phyloP scores from a whole-genome alignment of 2,888 invertebrate species.

The Merodon equestris region DNA sequence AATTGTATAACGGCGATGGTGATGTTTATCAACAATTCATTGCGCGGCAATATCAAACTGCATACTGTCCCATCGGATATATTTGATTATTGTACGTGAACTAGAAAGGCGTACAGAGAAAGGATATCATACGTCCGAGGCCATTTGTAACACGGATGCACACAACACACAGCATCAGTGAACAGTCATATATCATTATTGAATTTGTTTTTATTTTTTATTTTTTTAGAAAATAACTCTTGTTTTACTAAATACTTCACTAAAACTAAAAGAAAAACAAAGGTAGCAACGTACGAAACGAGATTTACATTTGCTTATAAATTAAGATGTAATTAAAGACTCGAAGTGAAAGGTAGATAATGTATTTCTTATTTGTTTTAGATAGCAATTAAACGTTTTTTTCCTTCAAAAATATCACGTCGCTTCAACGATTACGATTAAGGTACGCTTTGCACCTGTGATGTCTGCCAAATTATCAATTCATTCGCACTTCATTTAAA shows the following conservation, averaged over 20 bases:
- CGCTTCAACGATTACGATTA: no score
- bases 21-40: no score
- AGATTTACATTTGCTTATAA: slow-evolving; percentile 44
- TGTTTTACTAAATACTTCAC: slow-evolving; percentile 63
- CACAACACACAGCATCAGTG: slow-evolving; percentile 60
- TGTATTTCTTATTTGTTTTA: slow-evolving; percentile 12
- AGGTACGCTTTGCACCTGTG: no score
- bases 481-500: no score
- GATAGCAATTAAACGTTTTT: slow-evolving; percentile 2
- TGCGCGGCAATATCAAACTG: no score
- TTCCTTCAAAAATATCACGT: neutral
- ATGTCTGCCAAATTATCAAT: no score
- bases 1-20: no score
- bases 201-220: neutral
- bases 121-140: slow-evolving; percentile 55
- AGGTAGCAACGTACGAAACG: slow-evolving; percentile 52
- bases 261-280: slow-evolving; percentile 68
- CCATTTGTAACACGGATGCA: slow-evolving; percentile 65
- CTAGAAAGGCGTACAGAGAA: slow-evolving; percentile 33
- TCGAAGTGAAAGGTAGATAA: slow-evolving; percentile 42
- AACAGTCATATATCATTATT: slow-evolving; percentile 45
- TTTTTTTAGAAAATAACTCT: slow-evolving; percentile 67
- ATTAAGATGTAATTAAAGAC: slow-evolving; percentile 20
- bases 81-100: no score
- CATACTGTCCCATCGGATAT: slow-evolving; percentile 10